Evolutionary conservation across 2,888 invertebrate species (phyloP).

Genomic region (Epsilonema sp.): DNA sequence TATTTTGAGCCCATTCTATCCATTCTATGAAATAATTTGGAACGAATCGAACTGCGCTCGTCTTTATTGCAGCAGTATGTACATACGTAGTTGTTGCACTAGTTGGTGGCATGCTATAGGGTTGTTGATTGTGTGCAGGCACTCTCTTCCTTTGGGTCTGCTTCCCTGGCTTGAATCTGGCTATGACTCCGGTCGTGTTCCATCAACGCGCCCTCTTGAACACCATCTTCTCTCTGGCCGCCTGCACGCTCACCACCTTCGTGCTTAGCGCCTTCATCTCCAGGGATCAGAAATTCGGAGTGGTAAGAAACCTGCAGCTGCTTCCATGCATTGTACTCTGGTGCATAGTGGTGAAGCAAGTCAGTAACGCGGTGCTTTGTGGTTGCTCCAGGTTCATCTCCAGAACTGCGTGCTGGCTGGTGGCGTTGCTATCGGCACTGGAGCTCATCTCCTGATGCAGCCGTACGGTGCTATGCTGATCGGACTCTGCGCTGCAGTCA

Average conservation of each 20-base stretch:
- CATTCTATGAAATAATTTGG: no score
- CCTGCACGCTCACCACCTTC: constrained; percentile 28
- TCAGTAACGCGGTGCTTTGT: not conserved
- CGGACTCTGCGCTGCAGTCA: constrained; percentile 54
- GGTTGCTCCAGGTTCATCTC: constrained; percentile 46
- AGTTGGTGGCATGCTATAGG: no score
- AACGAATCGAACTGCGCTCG: no score
- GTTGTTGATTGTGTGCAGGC: constrained; percentile 45
- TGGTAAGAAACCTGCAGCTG: constrained; percentile 38
- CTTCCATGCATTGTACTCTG: no score
- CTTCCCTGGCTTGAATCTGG: constrained; percentile 89
- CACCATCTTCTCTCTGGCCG: constrained; percentile 29
- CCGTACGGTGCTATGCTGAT: constrained; percentile 61
- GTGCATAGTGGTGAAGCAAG: not conserved
- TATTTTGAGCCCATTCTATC: no score
- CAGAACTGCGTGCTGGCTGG: constrained; percentile 73
- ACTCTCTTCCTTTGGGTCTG: constrained; percentile 83
- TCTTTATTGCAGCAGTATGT: no score
- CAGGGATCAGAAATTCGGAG: constrained; percentile 54
- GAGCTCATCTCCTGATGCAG: constrained; percentile 54
- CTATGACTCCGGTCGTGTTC: constrained; percentile 35
- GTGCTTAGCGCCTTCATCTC: constrained; percentile 42
- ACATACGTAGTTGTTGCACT: no score
- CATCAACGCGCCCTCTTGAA: constrained; percentile 26
- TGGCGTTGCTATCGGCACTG: constrained; percentile 71